Percentiles rank a stretch among this genome's conserved stretches.
These are phyloP conservation scores for Pica pica DNA, from an alignment of 2,113 vertebrate genomes.

Conservation along the genomic window DNA sequence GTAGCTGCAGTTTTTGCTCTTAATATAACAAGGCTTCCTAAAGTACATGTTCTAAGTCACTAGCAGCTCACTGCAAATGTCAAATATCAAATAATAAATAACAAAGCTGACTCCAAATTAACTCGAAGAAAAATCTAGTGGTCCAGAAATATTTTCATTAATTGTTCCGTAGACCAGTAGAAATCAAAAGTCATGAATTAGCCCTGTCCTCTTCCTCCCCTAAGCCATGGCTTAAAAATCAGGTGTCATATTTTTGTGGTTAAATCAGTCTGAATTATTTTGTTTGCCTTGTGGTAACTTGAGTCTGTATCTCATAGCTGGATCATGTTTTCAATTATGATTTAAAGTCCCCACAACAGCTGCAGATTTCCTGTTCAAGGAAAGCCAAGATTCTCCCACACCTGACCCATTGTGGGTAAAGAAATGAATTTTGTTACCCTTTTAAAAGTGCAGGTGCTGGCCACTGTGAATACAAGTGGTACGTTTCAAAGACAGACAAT, in stretches of 20 bases:
- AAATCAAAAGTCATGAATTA: neutral
- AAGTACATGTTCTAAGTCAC: neutral
- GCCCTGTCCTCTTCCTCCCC: neutral
- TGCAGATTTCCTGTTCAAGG: neutral
- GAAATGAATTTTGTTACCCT: neutral
- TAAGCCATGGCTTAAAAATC: neutral
- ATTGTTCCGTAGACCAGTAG: neutral
- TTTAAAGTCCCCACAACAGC: neutral
- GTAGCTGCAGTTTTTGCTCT: neutral
- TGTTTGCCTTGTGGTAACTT: neutral
- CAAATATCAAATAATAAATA: neutral
- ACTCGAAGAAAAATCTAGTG: neutral
- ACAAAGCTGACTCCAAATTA: neutral
- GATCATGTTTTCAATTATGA: neutral
- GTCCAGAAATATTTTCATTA: neutral
- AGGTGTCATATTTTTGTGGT: neutral
- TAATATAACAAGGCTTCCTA: neutral
- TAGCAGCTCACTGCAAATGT: neutral
- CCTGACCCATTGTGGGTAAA: neutral
- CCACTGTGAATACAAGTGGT: neutral
- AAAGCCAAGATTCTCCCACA: neutral
- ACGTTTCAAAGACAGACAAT: neutral
- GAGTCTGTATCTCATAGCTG: neutral
- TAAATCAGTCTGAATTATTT: neutral
- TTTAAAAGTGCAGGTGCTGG: neutral